Evolutionary conservation across 2,797 vertebrate genomes (phyloP), one percentile per base, ranked within the genome.

Genomic region (Hoplostethus mediterraneus): DNA sequence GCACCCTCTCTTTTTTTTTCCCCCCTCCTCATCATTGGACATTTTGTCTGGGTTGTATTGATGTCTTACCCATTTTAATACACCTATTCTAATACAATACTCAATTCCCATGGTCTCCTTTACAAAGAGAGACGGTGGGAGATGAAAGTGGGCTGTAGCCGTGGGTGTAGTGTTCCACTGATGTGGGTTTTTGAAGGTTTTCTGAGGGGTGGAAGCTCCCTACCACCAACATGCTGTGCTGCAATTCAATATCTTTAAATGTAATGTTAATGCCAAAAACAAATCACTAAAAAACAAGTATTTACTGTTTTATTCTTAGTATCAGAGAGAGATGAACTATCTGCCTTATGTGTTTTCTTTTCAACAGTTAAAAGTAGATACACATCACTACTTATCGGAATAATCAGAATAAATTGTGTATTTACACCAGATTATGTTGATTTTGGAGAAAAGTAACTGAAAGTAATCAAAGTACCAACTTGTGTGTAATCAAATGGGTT

Each of bases 41-140:
- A 71, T 89, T 85, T 80, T 72, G 80, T 77, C 65, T 0, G 71
- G 63, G 71, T 71, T 79, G 82, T 6, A 6, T 5, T 33, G 33
- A 33, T 5, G 42, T 51, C 48, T 21, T 51, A 21, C n/a, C 48
- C 17, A 9, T 51, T 1, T 51, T 6, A 21, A 51, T 17, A n/a
- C 6, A n/a, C 16, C 10, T 9, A 9, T 44, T 51, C 16, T 51
- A 88, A 87, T 87, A 84, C 52, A 67, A 77, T 79, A 75, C 86
- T 87, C 88, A 88, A 90, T 90, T 92, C 82, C 76, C 69, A 3
- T 44, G 74, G 72, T 70, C 72, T 71, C 75, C 84, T 77, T 86
- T 83, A 87, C 89, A 89, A 90, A 82, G 87, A 79, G 82, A 80
- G 84, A 88, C 55, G 80, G 83, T 81, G 82, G 87, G 79, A 86